A percentile compares a stretch with the other conserved stretches of the same genome.
Conservation (phyloP, 2,888 invertebrate genomes). For the Agelastica alni region DNA sequence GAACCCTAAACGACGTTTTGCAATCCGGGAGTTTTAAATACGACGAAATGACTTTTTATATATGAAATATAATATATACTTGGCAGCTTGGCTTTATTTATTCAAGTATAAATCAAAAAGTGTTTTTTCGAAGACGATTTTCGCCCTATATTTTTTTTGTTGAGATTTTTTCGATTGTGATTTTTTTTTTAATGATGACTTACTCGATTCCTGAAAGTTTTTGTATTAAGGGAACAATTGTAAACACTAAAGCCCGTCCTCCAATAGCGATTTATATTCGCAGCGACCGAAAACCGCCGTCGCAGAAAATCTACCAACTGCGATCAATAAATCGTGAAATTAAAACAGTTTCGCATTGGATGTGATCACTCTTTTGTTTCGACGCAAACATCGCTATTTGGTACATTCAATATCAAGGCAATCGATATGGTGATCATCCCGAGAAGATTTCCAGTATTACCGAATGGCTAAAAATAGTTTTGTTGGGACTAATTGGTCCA, state of each 20-base stretch:
- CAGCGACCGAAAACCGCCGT: no score
- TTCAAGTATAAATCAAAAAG: conserved; percentile 33
- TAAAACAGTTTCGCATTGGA: no score
- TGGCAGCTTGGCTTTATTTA: conserved; percentile 42
- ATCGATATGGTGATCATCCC: no score
- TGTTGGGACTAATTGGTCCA: no score
- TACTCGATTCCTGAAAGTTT: background rate
- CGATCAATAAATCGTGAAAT: no score
- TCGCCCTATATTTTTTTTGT: conserved; percentile 10
- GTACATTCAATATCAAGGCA: no score
- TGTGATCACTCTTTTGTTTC: no score
- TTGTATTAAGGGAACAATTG: background rate
- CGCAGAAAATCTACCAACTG: no score
- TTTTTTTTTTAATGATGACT: conserved; percentile 4
- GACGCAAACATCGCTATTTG: no score
- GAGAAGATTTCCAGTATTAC: no score
- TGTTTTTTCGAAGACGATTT: conserved; percentile 13
- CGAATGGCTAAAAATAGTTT: no score
- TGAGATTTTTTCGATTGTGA: conserved; percentile 24
- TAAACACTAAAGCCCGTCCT: background rate
- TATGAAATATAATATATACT: conserved; percentile 29
- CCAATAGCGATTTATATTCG: no score
- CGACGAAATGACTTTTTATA: conserved; percentile 21
- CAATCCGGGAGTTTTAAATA: conserved; percentile 14
- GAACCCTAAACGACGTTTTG: conserved; percentile 19